These are phyloP conservation scores for Pimephales promelas DNA, from an alignment of 2,113 vertebrate genomes.

Conservation along the genomic window DNA sequence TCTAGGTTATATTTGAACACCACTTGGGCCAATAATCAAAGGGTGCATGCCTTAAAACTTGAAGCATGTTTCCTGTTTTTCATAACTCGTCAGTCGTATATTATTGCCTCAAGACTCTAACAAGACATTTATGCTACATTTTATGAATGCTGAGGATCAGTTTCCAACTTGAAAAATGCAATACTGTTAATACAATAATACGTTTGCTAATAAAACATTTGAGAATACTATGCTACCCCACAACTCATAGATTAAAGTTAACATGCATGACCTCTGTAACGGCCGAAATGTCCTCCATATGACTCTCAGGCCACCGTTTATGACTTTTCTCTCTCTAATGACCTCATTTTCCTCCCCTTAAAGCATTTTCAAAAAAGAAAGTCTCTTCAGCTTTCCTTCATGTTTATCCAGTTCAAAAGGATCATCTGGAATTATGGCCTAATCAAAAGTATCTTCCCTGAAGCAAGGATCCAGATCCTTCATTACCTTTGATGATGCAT, in stretches of 20 bases:
- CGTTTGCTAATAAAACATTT: not conserved
- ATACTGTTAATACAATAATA: not conserved
- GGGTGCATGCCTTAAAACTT: not conserved
- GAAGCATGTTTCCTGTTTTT: not conserved
- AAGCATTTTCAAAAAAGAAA: constrained; percentile 41
- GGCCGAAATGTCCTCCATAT: constrained; percentile 45
- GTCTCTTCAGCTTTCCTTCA: constrained; percentile 17
- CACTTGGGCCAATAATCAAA: not conserved
- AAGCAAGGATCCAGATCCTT: constrained; percentile 38
- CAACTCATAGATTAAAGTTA: constrained; percentile 18
- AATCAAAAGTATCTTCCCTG: constrained; percentile 32
- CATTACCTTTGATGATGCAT: constrained; percentile 48
- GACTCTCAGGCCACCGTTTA: constrained; percentile 35
- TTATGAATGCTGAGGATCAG: not conserved
- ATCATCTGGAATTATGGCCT: constrained; percentile 44
- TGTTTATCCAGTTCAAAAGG: constrained; percentile 41
- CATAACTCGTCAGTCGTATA: not conserved
- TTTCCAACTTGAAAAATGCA: not conserved
- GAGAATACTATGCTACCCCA: constrained; percentile 15
- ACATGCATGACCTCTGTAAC: constrained; percentile 36
- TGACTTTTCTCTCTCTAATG: constrained; percentile 43
- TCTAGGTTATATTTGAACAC: too few species aligned
- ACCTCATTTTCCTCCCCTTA: constrained; percentile 49
- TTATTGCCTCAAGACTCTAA: not conserved
- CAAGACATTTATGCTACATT: not conserved